These are phyloP conservation scores for Paraescarpia echinospica DNA, from an alignment of 1,140 invertebrate genomes.

Conservation along the genomic window DNA sequence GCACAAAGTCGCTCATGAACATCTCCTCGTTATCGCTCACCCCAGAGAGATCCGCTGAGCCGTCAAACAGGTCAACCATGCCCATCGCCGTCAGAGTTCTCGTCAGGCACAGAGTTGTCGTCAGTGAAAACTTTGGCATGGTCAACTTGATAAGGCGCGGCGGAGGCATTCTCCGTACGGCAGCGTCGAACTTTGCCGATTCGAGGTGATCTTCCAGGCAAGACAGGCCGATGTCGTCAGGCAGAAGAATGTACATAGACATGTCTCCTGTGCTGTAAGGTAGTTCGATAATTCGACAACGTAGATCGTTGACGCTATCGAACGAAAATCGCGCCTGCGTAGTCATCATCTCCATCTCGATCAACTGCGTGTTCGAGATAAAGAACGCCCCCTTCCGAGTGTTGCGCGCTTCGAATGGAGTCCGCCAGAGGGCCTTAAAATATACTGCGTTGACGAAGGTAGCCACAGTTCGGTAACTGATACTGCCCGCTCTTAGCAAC, in stretches of 20 bases:
- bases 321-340: slow-evolving; percentile 69
- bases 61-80: slow-evolving; percentile 35
- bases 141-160: slow-evolving; percentile 34
- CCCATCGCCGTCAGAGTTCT: slow-evolving; percentile 52
- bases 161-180: slow-evolving; percentile 27
- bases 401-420: slow-evolving; percentile 63
- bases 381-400: slow-evolving; percentile 60
- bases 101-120: slow-evolving; percentile 37
- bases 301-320: slow-evolving; percentile 58
- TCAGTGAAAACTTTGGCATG: slow-evolving; percentile 49
- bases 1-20: slow-evolving; percentile 51
- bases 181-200: not conserved
- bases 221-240: slow-evolving; percentile 50
- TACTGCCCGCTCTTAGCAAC: slow-evolving; percentile 64
- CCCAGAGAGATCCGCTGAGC: slow-evolving; percentile 38
- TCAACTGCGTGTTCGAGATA: slow-evolving; percentile 44
- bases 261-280: slow-evolving; percentile 65
- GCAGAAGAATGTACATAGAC: slow-evolving; percentile 75
- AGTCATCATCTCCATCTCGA: slow-evolving; percentile 52
- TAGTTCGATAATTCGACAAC: slow-evolving; percentile 70
- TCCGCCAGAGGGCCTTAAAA: slow-evolving; percentile 80
- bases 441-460: slow-evolving; percentile 82
- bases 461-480: slow-evolving; percentile 61
- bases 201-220: slow-evolving; percentile 54
- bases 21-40: slow-evolving; percentile 38